Base-by-base conservation (phyloP, 2,797 vertebrate species). In the Characodon lateralis region DNA sequence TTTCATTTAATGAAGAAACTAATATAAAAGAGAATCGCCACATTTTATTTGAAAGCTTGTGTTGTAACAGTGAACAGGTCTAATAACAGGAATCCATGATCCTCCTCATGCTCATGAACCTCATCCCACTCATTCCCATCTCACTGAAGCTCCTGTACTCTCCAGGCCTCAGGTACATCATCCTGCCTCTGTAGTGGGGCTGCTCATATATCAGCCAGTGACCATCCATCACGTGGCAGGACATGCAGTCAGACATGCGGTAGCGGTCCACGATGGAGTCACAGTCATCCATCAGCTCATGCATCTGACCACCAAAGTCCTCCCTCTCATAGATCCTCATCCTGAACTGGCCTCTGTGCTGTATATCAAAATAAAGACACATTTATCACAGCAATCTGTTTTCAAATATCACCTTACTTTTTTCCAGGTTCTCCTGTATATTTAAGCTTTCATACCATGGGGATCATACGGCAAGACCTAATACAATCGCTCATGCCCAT, bases 121-220 rank as follows among this genome's bases (percentile, higher is more conserved):
- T 93, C 12, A 6, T 85, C 24, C 89, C 79, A 0, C 85, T 87
- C 61, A 72, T 73, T n/a, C 92, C 92, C 90, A 89, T 88, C 1
- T 94, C 88, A 79, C 80, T 94, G 92, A 94, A 92, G 92, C 71
- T 95, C 86, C 86, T 92, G 92, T 95, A 91, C 93, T 95, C 94
- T 71, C 94, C 94, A 5, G 94, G 94, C 82, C 92, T 94, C 87
- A 94, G 41, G 91, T 95, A 95, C 80, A 87, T 88, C 93, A 90
- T 89, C 91, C 39, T 92, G 87, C 94, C 94, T 87, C 82, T 93
- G 73, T 55, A 80, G 68, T 76, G 48, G 24, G 78, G 20, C 80
- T 93, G 89, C 90, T 94, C 93, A 59, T 93, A 95, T 89, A 94
- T 87, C 91, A 95, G 91, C 94, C 94, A 94, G 89, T 95, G 93